These are phyloP conservation scores for Cryptotis parvus DNA, from an alignment of 2,113 vertebrate genomes.

Conservation along the genomic window DNA sequence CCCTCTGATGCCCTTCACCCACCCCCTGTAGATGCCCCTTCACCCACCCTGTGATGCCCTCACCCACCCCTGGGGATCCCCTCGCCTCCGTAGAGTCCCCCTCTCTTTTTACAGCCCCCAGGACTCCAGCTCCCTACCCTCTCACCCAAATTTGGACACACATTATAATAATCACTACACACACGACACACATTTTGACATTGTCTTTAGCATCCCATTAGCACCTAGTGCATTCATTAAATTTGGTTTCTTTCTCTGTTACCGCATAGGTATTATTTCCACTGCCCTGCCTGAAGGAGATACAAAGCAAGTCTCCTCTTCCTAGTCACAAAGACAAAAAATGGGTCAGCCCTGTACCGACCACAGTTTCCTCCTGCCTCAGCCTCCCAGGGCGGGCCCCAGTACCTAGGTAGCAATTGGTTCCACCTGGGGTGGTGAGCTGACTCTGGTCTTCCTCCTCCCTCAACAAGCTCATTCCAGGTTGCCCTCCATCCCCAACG, in stretches of 20 bases:
- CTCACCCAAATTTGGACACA: not conserved
- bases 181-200: not conserved
- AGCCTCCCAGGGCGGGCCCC: not conserved
- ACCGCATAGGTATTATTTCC: too few species aligned
- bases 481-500: too few species aligned
- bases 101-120: not conserved
- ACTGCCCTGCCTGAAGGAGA: too few species aligned
- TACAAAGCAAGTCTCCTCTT: not conserved
- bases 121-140: not conserved
- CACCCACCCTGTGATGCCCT: too few species aligned
- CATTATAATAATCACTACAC: too few species aligned
- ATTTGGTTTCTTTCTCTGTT: not conserved
- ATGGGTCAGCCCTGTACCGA: not conserved
- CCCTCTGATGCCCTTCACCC: too few species aligned
- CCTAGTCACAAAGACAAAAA: not conserved
- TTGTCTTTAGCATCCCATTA: not conserved
- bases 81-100: too few species aligned
- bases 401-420: not conserved
- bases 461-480: too few species aligned
- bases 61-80: too few species aligned
- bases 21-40: too few species aligned
- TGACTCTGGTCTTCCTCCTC: too few species aligned
- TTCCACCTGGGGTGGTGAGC: too few species aligned
- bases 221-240: not conserved
- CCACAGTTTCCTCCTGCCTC: constrained; percentile 44